Conservation (phyloP, 2,888 invertebrate genomes). For the Acrobasis suavella region DNA sequence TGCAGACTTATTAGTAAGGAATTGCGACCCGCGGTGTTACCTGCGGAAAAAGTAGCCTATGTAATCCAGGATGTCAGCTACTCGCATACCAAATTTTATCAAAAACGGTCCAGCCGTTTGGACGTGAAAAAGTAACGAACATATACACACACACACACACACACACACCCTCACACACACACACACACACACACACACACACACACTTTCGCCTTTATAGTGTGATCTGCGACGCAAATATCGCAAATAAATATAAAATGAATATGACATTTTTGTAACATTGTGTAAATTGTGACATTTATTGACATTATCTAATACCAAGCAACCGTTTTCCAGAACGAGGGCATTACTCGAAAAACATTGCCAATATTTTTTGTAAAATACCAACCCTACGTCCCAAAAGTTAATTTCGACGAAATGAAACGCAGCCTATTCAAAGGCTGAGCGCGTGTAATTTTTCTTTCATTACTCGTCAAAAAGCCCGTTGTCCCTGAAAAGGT, state of each 20-base stretch:
- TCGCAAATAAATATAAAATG: neutral
- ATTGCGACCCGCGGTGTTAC: too few species aligned
- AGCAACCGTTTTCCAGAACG: neutral
- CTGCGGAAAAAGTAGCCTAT: too few species aligned
- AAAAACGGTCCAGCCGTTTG: too few species aligned
- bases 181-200: too few species aligned
- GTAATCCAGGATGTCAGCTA: too few species aligned
- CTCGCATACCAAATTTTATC: too few species aligned
- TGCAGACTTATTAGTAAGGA: too few species aligned
- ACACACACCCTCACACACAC: too few species aligned
- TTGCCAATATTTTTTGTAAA: constrained; percentile 27
- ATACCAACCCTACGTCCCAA: constrained; percentile 32
- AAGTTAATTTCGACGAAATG: constrained; percentile 64
- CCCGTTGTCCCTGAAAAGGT: constrained; percentile 18
- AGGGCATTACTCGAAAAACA: constrained; percentile 11
- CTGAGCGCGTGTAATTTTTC: constrained; percentile 56
- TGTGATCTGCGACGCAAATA: too few species aligned
- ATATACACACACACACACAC: too few species aligned
- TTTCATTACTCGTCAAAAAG: constrained; percentile 61
- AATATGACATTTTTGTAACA: neutral
- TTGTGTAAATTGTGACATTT: constrained; percentile 1
- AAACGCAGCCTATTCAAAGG: constrained; percentile 47
- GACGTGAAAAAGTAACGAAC: too few species aligned
- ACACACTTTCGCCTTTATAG: too few species aligned
- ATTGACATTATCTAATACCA: neutral